Base-by-base conservation (phyloP, 1,140 invertebrate genomes). In the Pygmarrhopalites habei region DNA sequence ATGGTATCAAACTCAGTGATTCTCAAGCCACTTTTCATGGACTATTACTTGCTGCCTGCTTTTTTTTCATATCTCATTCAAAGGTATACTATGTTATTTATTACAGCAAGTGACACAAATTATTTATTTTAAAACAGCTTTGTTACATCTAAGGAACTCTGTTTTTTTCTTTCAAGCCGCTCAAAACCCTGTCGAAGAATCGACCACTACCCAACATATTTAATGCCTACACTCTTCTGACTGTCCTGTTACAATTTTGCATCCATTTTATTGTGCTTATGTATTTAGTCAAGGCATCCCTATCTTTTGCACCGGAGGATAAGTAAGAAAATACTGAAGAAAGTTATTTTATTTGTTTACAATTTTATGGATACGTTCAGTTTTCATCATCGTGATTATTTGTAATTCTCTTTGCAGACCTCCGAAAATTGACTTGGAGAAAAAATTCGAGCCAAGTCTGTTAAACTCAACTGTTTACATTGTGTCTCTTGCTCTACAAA, bases 401-500 rank as follows among this genome's bases (percentile, higher is more conserved):
- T 49, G 23, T 32, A 12, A 58, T 59, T 2, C 26, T 61, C 46
- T 32, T 65, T 55, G 21, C 55, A 71, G 69, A 57, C 69, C 69
- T 4, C 53, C 56, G 32, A 71, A 71, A 14, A 83, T 84, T 19
- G 88, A 95, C 72, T 83, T 95, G 70, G 88, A 94, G 64, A 84
- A 87, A 57, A 85, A 87, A 71, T 99, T 98, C 77, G 83, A 90
- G 74, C 90, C 95, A 32, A 94, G 89, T 76, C 80, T 99, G 49
- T 79, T 99, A 10, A 99, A 99, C 75, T 96, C 93, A 71, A 96
- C 94, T 25, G 95, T 99, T 3, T 99, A 98, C 76, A 90, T 99
- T 52, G 95, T 99, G 70, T 96, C 95, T 10, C 89, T 98, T 85
- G 85, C 93, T 10, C 78, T 99, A 58, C 97, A 99, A 82, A 85